Percentiles rank a stretch among this genome's conserved stretches.
Evolutionary conservation across 2,797 vertebrate genomes (phyloP).

Genomic region (Lycodopsis pacificus): DNA sequence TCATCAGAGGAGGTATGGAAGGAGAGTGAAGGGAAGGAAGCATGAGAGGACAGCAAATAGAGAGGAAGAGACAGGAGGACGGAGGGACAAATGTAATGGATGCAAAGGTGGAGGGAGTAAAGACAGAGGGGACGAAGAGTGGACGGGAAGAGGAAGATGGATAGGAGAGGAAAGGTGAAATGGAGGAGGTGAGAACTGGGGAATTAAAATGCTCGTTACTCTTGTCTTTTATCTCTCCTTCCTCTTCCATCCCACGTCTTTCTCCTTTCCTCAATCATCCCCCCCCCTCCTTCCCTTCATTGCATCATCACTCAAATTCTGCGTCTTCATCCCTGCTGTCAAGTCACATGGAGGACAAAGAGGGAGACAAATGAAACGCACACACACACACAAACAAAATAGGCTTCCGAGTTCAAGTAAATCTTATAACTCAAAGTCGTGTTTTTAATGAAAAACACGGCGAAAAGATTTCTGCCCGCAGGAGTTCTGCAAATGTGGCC

Average conservation of each 20-base stretch:
- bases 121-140: constrained; percentile 5
- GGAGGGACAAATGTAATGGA: not conserved
- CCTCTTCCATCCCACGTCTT: constrained; percentile 7
- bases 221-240: constrained; percentile 10
- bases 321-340: constrained; percentile 6
- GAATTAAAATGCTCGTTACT: constrained; percentile 34
- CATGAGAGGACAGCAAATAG: not conserved
- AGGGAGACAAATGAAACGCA: not conserved
- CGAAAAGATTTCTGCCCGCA: not conserved
- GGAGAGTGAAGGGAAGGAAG: not conserved
- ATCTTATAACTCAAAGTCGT: not conserved
- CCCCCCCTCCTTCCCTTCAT: not conserved
- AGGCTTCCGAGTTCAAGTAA: not conserved
- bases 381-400: not conserved
- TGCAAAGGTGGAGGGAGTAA: constrained; percentile 3
- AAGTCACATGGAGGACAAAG: not conserved
- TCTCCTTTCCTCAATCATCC: not conserved
- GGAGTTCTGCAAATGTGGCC: not conserved
- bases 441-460: not conserved
- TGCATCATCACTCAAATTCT: constrained; percentile 1
- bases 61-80: not conserved
- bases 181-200: constrained; percentile 21
- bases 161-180: constrained; percentile 8
- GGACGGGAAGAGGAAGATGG: not conserved
- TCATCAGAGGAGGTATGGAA: constrained; percentile 12